phyloP scores from a whole-genome alignment of 2,888 invertebrate genomes.

The Coenonympha glycerion region DNA sequence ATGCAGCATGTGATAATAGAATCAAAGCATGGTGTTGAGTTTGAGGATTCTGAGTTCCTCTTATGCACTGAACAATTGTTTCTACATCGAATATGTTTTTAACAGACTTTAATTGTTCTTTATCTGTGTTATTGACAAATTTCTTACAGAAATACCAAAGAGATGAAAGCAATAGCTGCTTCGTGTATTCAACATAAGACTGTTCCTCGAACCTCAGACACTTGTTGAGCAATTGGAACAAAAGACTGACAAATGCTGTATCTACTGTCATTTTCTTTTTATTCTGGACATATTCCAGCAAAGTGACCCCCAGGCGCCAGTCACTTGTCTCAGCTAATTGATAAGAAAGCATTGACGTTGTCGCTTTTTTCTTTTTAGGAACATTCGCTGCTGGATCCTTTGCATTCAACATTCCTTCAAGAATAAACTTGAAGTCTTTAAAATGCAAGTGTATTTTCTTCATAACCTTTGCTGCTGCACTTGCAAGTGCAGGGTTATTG shows the following conservation, averaged over 20 bases:
- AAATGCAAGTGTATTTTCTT: slow-evolving; percentile 81
- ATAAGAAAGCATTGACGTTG: slow-evolving; percentile 69
- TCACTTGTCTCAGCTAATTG: slow-evolving; percentile 78
- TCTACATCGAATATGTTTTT: slow-evolving; percentile 81
- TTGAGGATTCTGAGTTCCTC: slow-evolving; percentile 94
- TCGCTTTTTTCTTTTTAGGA: slow-evolving; percentile 56
- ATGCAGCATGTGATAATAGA: slow-evolving; percentile 86
- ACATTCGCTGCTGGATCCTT: slow-evolving; percentile 52
- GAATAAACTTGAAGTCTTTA: slow-evolving; percentile 73
- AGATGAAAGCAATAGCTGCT: slow-evolving; percentile 87
- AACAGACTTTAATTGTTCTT: slow-evolving; percentile 57
- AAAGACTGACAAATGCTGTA: slow-evolving; percentile 79
- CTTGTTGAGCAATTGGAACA: slow-evolving; percentile 86
- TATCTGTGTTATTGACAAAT: slow-evolving; percentile 60
- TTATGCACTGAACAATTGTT: slow-evolving; percentile 89
- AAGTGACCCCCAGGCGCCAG: slow-evolving; percentile 87
- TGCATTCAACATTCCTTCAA: slow-evolving; percentile 77
- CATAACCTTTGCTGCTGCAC: slow-evolving; percentile 78
- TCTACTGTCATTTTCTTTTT: slow-evolving; percentile 86
- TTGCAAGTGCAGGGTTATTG: slow-evolving; percentile 76
- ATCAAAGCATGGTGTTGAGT: slow-evolving; percentile 95
- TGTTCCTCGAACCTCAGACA: slow-evolving; percentile 89
- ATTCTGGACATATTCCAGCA: slow-evolving; percentile 89
- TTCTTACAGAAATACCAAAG: slow-evolving; percentile 83
- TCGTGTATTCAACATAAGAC: slow-evolving; percentile 88